Conservation (phyloP, 2,797 vertebrate genomes). For the Lacerta viridis region DNA sequence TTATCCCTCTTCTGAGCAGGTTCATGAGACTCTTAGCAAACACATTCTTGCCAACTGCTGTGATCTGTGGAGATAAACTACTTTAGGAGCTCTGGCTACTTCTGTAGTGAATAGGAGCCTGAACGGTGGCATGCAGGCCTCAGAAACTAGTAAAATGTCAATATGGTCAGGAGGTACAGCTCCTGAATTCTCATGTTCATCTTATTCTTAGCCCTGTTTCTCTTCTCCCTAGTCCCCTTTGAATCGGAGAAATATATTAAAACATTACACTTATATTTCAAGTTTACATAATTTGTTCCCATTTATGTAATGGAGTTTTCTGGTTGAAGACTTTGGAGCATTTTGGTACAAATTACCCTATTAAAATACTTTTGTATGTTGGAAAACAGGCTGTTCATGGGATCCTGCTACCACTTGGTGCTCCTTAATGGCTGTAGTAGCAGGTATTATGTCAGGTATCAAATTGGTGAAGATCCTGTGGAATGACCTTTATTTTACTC, state of each 20-base stretch:
- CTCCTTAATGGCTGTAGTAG: slow-evolving; percentile 29
- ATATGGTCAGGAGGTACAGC: not conserved
- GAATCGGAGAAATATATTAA: no score
- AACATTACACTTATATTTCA: no score
- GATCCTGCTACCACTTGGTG: not conserved
- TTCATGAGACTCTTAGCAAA: no score
- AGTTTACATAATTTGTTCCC: no score
- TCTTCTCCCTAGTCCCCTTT: no score
- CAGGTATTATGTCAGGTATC: not conserved
- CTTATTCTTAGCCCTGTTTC: no score
- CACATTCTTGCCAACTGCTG: no score
- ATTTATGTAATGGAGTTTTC: not conserved
- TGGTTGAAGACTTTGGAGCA: not conserved
- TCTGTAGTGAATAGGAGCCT: no score
- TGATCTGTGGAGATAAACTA: no score
- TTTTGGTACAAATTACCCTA: not conserved
- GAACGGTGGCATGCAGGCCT: not conserved
- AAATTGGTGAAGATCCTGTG: slow-evolving; percentile 16
- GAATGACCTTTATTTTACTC: slow-evolving; percentile 42
- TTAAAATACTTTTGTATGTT: not conserved
- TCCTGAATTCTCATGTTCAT: no score
- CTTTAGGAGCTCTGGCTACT: no score
- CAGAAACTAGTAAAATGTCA: not conserved
- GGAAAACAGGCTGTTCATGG: not conserved
- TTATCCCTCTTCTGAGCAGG: no score